Percentiles rank a stretch among this genome's conserved stretches.
Conservation (phyloP, 1,140 invertebrate genomes). For the Meteorus sp. region DNA sequence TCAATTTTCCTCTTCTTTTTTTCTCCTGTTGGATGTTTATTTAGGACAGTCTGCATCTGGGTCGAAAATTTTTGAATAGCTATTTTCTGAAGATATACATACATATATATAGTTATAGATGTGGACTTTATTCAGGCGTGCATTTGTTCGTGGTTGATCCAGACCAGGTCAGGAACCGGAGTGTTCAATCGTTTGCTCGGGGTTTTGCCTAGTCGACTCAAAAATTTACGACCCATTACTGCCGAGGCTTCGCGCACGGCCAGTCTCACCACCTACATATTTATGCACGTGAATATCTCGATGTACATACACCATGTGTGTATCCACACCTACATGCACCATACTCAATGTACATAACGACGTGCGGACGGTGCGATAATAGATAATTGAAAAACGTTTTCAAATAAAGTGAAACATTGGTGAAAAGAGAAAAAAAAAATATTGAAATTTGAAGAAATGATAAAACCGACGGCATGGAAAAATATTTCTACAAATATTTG, state of each 20-base stretch:
- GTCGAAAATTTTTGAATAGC: background rate
- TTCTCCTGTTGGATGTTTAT: slow-evolving; percentile 5
- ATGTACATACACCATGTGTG: slow-evolving; percentile 9
- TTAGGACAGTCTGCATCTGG: background rate
- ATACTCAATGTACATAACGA: slow-evolving; percentile 19
- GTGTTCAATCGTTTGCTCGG: background rate
- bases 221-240: slow-evolving; percentile 46
- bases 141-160: slow-evolving; percentile 24
- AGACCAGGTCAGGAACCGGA: slow-evolving; percentile 34
- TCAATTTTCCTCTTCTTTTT: background rate
- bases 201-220: slow-evolving; percentile 23
- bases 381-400: slow-evolving; percentile 23
- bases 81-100: background rate
- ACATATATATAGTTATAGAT: background rate
- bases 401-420: background rate
- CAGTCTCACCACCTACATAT: slow-evolving; percentile 29
- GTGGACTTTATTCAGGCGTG: background rate
- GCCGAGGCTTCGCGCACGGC: slow-evolving; percentile 16
- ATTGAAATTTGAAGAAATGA: too few relatives aligned
- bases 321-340: background rate
- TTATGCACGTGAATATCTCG: slow-evolving; percentile 29
- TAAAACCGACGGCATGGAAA: too few relatives aligned
- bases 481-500: too few relatives aligned
- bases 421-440: too few relatives aligned
- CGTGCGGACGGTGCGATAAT: slow-evolving; percentile 22